A percentile compares a stretch with the other conserved stretches of the same genome.
These are phyloP conservation scores for Lagorchestes hirsutus DNA, from an alignment of 2,797 vertebrate species.

Conservation along the genomic window DNA sequence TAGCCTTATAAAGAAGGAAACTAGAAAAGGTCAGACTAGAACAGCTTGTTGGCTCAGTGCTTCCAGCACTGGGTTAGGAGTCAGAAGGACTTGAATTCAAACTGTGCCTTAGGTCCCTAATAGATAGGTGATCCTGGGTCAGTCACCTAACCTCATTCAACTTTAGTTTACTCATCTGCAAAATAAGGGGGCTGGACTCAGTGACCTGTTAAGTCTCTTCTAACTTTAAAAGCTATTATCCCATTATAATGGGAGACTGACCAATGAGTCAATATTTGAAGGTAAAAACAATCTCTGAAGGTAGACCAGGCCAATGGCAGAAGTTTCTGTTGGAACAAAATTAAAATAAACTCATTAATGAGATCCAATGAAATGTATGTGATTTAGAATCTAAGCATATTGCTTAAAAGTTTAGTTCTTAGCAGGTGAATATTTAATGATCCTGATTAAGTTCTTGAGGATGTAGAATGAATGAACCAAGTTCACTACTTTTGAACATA, in stretches of 20 bases:
- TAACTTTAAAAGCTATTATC: not conserved
- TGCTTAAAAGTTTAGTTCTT: not conserved
- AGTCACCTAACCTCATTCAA: not conserved
- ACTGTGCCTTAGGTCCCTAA: not conserved
- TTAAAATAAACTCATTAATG: constrained; percentile 9
- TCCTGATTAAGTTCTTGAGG: not conserved
- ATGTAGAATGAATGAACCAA: not conserved
- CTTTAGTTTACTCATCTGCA: not conserved
- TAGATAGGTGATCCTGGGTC: not conserved
- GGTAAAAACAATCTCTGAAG: not conserved
- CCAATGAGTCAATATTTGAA: constrained; percentile 2
- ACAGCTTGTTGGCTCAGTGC: not conserved
- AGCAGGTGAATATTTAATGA: not conserved
- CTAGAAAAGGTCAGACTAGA: not conserved
- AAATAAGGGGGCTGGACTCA: not conserved
- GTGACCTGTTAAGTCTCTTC: not conserved
- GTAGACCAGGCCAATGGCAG: not conserved
- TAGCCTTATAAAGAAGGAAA: not conserved
- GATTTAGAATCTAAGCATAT: constrained; percentile 15
- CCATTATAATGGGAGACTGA: not conserved
- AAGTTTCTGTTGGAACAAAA: not conserved
- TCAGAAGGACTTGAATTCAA: not conserved
- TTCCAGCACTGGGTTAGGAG: not conserved
- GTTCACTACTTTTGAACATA: not conserved
- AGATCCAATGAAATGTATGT: constrained; percentile 26